Evolutionary conservation across 2,888 invertebrate species (phyloP), one percentile per base, ranked within the genome.

Genomic region (Mechanitis mazaeus): DNA sequence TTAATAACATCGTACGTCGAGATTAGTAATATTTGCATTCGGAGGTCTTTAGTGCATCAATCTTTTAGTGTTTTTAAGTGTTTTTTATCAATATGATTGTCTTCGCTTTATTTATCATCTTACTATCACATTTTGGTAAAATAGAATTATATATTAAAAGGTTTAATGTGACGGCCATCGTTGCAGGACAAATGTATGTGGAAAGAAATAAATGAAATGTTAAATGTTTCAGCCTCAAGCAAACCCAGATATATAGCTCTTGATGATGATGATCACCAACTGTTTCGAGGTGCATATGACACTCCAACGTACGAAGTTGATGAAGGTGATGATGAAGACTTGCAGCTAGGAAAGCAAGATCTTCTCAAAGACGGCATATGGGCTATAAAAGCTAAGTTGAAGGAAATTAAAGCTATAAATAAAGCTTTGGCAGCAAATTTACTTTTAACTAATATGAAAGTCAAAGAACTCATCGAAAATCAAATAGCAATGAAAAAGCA

Each of bases 201-300:
- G 35, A 35, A 35, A 35, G 4, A 35, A 35, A 35, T 3, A 35
- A 35, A 42, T 42, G 9, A 9, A 42, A 42, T 31, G 28, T 50
- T 31, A 31, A n/a, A 56, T 54, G 59, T 66, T 60, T 53, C 71
- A 87, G 87, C 71, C 0, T 58, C 74, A 45, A 71, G 79, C 5
- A 79, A 82, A 55, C 84, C 85, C 0, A 78, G 79, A 4, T 85
- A 78, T 66, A 63, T 69, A 2, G 87, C 87, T 3, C 69, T 89
- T 12, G 87, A 88, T 45, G 81, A 85, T 33, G 86, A 87, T 7
- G 88, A 90, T 55, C 79, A 85, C 54, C 75, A 80, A n/a, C 68
- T 89, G n/a, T 81, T 79, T 68, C 75, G 85, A 45, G 83, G 84
- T 0, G 88, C 86, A 2, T 89, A 85, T 72, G 88, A 87, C 2